Evolutionary conservation across 1,140 invertebrate genomes (phyloP).

Genomic region (Catajapyx aquilonaris): DNA sequence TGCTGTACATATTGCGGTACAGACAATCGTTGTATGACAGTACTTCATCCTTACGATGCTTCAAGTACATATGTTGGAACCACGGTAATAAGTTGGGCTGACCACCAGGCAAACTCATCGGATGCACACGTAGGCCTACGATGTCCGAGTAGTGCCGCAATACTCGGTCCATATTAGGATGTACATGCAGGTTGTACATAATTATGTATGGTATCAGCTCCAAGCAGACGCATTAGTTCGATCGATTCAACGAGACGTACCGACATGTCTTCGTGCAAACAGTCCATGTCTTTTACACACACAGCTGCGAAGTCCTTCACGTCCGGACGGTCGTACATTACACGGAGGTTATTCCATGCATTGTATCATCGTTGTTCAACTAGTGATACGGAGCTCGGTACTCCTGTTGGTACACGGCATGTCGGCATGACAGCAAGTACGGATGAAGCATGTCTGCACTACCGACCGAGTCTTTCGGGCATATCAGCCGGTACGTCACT

Average conservation of each 20-base stretch:
- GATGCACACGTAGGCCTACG: slow-evolving; percentile 21
- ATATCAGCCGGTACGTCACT: slow-evolving; percentile 22
- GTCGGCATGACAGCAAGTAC: slow-evolving; percentile 15
- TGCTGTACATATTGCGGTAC: slow-evolving; percentile 26
- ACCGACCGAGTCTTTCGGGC: too few species aligned
- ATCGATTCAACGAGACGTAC: slow-evolving; percentile 28
- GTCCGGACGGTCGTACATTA: slow-evolving; percentile 15
- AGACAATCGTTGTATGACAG: slow-evolving; percentile 35
- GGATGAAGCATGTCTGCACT: slow-evolving; percentile 17
- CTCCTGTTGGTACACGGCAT: slow-evolving; percentile 6
- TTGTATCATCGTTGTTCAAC: slow-evolving; percentile 3
- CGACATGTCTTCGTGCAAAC: slow-evolving; percentile 23
- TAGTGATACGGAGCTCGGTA: slow-evolving; percentile 2
- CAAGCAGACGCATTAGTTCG: slow-evolving; percentile 24
- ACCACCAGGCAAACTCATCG: slow-evolving; percentile 25
- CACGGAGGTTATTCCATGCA: slow-evolving; percentile 6
- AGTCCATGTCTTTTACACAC: slow-evolving; percentile 32
- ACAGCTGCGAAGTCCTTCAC: slow-evolving; percentile 26
- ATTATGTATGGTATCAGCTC: slow-evolving; percentile 28
- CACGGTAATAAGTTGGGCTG: slow-evolving; percentile 24
- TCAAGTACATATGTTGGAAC: slow-evolving; percentile 21
- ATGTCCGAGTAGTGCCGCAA: slow-evolving; percentile 18
- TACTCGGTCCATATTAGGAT: slow-evolving; percentile 25
- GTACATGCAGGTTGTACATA: slow-evolving; percentile 28
- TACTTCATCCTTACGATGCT: slow-evolving; percentile 25